phyloP scores from a whole-genome alignment of 2,113 vertebrate species.

The Notechis scutatus region DNA sequence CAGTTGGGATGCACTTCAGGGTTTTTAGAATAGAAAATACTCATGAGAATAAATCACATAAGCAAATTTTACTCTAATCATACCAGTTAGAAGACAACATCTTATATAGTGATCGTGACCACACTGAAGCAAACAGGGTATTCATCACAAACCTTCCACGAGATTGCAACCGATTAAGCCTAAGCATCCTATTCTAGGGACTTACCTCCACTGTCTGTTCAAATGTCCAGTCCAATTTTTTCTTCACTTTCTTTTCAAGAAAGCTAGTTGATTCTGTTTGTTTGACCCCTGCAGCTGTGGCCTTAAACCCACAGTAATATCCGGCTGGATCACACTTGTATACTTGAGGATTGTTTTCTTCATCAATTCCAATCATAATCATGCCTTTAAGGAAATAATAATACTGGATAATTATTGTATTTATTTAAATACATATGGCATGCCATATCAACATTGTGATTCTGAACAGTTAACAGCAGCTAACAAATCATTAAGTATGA shows the following conservation, averaged over 20 bases:
- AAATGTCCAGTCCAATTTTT: constrained; percentile 98
- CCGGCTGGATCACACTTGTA: constrained; percentile 98
- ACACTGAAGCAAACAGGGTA: not conserved
- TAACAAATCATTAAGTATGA: not conserved
- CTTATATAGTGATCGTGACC: not conserved
- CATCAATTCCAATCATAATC: constrained; percentile 95
- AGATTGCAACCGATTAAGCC: not conserved
- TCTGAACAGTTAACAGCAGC: not conserved
- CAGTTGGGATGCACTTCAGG: not conserved
- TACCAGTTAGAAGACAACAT: not conserved
- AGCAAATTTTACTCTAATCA: not conserved
- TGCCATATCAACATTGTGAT: not conserved
- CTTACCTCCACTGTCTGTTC: constrained; percentile 93
- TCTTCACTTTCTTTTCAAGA: constrained; percentile 99
- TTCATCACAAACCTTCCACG: not conserved
- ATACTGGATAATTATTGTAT: not conserved
- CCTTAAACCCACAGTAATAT: constrained; percentile 98
- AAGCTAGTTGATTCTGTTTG: constrained; percentile 98
- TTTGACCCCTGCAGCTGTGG: constrained; percentile 95
- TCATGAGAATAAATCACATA: not conserved
- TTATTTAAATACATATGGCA: not conserved
- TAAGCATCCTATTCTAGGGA: not conserved
- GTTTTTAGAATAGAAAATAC: not conserved
- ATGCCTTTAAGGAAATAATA: constrained; percentile 77
- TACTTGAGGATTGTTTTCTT: constrained; percentile 90